phyloP scores from a whole-genome alignment of 1,140 invertebrate genomes.

The Pachypeltis micranthus region DNA sequence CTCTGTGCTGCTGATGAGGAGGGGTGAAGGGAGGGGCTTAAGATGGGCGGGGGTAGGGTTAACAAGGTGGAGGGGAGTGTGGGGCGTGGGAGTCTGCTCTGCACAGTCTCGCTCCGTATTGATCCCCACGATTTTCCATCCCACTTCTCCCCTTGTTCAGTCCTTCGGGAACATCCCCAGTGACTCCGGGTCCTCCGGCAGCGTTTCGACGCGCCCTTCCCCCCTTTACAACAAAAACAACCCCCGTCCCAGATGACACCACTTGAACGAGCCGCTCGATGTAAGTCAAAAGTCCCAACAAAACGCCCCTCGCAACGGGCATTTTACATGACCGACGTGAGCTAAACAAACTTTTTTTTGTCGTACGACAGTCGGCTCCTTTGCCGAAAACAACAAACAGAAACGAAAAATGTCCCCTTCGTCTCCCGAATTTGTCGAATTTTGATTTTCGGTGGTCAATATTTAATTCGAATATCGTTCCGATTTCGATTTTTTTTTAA shows the following conservation, averaged over 20 bases:
- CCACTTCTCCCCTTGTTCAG: conserved; percentile 9
- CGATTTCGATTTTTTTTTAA: too few relatives aligned
- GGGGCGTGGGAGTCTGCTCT: conserved; percentile 1
- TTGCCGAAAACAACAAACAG: too few relatives aligned
- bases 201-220: neutral
- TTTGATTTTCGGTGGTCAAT: too few relatives aligned
- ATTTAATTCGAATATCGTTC: too few relatives aligned
- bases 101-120: conserved; percentile 14
- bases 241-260: conserved; percentile 13
- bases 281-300: conserved; percentile 9
- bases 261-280: neutral
- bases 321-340: too few relatives aligned
- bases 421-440: too few relatives aligned
- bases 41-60: too few relatives aligned
- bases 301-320: neutral
- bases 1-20: too few relatives aligned
- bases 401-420: too few relatives aligned
- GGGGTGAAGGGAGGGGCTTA: too few relatives aligned
- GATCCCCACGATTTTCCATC: conserved; percentile 1
- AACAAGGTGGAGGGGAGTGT: conserved; percentile 1
- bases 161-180: conserved; percentile 14
- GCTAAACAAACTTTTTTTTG: too few relatives aligned
- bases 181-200: neutral
- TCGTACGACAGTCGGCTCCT: too few relatives aligned
- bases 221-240: neutral